Evolutionary conservation across 2,113 vertebrate species (phyloP).

Genomic region (Rattus norvegicus): DNA sequence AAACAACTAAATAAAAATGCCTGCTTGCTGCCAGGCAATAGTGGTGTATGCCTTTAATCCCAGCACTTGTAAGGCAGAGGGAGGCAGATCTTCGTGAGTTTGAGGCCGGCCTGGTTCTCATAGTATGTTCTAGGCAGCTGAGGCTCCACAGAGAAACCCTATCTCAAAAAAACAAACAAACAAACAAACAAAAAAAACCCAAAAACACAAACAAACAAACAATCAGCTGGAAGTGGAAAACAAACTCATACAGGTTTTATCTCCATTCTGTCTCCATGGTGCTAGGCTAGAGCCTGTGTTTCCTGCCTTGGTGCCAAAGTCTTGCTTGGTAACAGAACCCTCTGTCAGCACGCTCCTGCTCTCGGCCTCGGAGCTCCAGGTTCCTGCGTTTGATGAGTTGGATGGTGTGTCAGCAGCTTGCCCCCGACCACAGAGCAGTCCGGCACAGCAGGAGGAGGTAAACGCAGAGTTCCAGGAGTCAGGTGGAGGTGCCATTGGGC

Average conservation of each 20-base stretch:
- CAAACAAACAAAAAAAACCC: no score
- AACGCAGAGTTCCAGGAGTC: conserved; percentile 9
- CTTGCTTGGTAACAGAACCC: conserved; percentile 75
- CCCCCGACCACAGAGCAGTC: conserved; percentile 74
- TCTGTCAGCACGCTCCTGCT: conserved; percentile 67
- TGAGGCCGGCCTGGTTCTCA: no score
- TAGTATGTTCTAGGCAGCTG: no score
- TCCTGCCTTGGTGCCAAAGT: conserved; percentile 79
- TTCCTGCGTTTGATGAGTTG: conserved; percentile 71
- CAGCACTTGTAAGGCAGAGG: no score
- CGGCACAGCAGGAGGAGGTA: conserved; percentile 84
- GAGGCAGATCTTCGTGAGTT: no score
- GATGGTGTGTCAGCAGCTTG: conserved; percentile 73
- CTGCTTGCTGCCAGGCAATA: neutral
- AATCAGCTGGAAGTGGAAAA: neutral
- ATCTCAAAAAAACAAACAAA: no score
- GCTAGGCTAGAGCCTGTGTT: conserved; percentile 80
- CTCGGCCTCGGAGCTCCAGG: conserved; percentile 77
- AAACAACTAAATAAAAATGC: neutral
- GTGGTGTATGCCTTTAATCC: no score
- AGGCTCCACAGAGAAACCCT: no score
- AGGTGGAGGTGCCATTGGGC: no score
- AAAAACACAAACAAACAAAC: no score
- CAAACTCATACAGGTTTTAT: neutral
- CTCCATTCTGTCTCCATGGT: conserved; percentile 14